Evolutionary conservation across 2,113 vertebrate genomes (phyloP).

Genomic region (Mesitornis unicolor): DNA sequence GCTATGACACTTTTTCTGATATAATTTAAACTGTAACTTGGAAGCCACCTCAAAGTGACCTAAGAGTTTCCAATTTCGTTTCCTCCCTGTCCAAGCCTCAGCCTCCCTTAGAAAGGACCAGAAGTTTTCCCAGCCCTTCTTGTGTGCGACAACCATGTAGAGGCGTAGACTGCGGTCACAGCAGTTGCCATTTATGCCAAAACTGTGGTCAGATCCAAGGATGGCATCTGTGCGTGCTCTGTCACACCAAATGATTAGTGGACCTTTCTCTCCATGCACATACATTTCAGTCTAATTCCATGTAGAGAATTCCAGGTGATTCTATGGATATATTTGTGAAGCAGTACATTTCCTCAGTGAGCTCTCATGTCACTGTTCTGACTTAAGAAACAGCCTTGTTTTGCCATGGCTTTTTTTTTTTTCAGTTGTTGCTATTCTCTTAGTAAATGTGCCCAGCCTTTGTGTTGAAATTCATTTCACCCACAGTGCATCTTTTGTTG

Average conservation of each 20-base stretch:
- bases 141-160: fast-evolving
- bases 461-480: neutral
- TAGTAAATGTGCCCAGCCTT: neutral
- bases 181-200: neutral
- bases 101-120: neutral
- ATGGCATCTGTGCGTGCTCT: neutral
- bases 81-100: neutral
- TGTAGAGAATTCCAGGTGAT: neutral
- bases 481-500: neutral
- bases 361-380: neutral
- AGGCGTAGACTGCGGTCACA: fast-evolving
- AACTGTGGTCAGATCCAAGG: neutral
- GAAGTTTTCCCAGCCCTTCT: neutral
- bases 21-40: neutral
- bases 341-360: neutral
- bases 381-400: neutral
- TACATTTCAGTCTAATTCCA: neutral
- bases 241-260: neutral
- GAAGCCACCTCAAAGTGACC: neutral
- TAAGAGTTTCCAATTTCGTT: neutral
- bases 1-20: neutral
- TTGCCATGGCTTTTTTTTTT: neutral
- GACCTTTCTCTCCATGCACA: neutral
- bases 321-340: neutral
- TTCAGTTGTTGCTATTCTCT: neutral